Percentiles rank a stretch among this genome's conserved stretches.
These are phyloP conservation scores for Schlechtendalia chinensis DNA, from an alignment of 1,140 invertebrate species.

Conservation along the genomic window DNA sequence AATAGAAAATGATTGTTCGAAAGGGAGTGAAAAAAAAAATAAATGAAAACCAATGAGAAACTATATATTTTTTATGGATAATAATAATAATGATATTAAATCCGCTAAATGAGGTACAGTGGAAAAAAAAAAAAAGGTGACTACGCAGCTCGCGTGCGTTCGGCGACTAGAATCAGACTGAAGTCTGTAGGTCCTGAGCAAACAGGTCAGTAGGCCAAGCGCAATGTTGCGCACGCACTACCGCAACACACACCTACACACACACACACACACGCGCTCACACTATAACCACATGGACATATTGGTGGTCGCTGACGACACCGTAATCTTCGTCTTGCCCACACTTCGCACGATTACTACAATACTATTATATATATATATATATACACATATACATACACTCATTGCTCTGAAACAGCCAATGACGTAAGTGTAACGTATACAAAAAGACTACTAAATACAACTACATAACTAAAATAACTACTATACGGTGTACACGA, in stretches of 20 bases:
- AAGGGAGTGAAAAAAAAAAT: neutral
- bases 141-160: neutral
- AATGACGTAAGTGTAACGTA: conserved; percentile 20
- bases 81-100: neutral
- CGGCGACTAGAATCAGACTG: conserved; percentile 33
- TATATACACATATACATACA: no score
- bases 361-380: no score
- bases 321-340: conserved; percentile 30
- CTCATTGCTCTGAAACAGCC: neutral
- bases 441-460: neutral
- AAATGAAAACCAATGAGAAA: neutral
- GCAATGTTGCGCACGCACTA: conserved; percentile 49
- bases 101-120: neutral
- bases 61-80: neutral
- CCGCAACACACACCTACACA: conserved; percentile 1
- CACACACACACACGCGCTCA: neutral
- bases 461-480: no score
- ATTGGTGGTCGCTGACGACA: conserved; percentile 36
- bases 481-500: conserved; percentile 1
- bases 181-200: conserved; percentile 27
- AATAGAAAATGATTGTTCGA: neutral
- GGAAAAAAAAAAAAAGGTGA: neutral
- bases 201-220: conserved; percentile 49
- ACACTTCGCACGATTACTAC: conserved; percentile 14
- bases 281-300: conserved; percentile 9